Evolutionary conservation across 2,797 vertebrate genomes (phyloP).

Genomic region (Amblyopsis hoosieri): DNA sequence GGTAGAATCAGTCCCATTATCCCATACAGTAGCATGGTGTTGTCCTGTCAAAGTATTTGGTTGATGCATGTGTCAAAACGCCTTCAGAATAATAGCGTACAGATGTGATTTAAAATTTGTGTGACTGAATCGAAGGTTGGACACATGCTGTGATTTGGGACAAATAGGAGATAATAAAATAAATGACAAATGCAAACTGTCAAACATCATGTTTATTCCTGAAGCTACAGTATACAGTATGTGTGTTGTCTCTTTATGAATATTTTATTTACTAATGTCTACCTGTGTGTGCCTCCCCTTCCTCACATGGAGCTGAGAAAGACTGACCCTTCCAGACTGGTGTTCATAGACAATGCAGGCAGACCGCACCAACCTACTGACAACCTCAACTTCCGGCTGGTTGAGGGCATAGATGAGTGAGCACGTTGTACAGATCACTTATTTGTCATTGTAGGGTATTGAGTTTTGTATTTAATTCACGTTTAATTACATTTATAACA

Average conservation of each 20-base stretch:
- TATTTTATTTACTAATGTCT: background rate
- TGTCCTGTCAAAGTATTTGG: background rate
- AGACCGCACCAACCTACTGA: constrained; percentile 79
- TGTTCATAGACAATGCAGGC: constrained; percentile 92
- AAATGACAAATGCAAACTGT: too few relatives aligned
- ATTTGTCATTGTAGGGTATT: too few relatives aligned
- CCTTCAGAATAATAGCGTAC: too few relatives aligned
- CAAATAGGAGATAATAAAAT: too few relatives aligned
- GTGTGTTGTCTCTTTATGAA: background rate
- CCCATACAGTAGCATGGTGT: background rate
- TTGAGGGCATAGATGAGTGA: constrained; percentile 90
- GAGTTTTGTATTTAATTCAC: too few relatives aligned
- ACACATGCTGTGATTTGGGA: too few relatives aligned
- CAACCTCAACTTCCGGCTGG: constrained; percentile 90
- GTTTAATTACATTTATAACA: too few relatives aligned
- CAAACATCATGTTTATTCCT: too few relatives aligned
- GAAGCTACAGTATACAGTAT: background rate
- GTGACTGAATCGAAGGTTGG: too few relatives aligned
- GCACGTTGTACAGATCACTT: constrained; percentile 32
- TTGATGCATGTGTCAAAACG: too few relatives aligned
- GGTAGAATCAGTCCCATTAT: constrained; percentile 65
- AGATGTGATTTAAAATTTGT: too few relatives aligned
- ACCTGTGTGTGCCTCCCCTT: background rate
- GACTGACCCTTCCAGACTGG: constrained; percentile 81
- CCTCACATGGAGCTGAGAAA: constrained; percentile 70